phyloP scores from a whole-genome alignment of 2,888 invertebrate genomes.

The Acholoe squamosa region DNA sequence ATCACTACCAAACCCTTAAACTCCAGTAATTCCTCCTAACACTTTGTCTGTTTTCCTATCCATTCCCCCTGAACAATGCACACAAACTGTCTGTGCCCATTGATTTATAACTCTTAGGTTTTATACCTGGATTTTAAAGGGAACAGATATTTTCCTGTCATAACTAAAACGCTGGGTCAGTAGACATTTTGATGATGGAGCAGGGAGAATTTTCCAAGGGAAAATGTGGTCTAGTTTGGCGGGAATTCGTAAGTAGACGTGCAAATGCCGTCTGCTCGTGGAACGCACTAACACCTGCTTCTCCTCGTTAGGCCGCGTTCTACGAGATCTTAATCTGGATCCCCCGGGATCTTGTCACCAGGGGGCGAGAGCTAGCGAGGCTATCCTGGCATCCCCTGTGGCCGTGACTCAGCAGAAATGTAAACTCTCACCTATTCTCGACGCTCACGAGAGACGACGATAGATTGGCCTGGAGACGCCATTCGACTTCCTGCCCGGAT shows the following conservation, averaged over 20 bases:
- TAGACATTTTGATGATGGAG: no score
- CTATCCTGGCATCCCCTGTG: neutral
- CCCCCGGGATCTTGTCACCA: neutral
- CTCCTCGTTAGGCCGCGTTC: conserved; percentile 26
- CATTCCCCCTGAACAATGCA: neutral
- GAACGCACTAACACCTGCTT: conserved; percentile 25
- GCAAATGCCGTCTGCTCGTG: neutral
- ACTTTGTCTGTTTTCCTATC: conserved; percentile 5
- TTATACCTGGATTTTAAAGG: no score
- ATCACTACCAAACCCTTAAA: neutral
- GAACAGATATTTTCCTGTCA: no score
- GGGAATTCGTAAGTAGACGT: neutral
- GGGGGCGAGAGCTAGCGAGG: neutral
- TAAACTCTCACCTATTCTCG: conserved; percentile 23
- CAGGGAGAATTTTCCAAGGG: neutral
- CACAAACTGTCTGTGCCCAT: no score
- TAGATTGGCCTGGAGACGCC: neutral
- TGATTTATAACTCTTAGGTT: no score
- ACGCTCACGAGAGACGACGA: neutral
- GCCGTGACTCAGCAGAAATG: conserved; percentile 40
- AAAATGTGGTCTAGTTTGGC: neutral
- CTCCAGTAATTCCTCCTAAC: conserved; percentile 4
- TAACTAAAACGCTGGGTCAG: no score
- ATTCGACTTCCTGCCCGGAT: neutral
- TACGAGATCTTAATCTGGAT: conserved; percentile 41